Evolutionary conservation across 2,888 invertebrate genomes (phyloP).

Genomic region (Tanytarsus gracilentus): DNA sequence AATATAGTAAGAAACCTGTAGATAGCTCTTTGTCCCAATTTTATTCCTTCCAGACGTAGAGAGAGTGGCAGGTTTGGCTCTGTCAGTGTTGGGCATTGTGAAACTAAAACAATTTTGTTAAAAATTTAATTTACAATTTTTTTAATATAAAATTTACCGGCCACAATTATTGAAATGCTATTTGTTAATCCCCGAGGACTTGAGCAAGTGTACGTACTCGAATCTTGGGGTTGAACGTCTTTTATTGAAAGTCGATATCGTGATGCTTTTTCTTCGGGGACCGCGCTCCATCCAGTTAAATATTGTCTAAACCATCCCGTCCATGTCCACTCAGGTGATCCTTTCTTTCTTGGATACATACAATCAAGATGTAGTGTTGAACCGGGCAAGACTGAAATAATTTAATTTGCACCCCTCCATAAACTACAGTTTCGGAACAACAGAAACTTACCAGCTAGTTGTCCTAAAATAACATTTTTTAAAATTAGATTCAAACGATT

Average conservation of each 20-base stretch:
- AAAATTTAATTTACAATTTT: neutral
- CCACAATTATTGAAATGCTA: constrained; percentile 49
- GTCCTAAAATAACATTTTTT: no score
- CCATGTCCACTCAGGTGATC: constrained; percentile 84
- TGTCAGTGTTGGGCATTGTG: constrained; percentile 55
- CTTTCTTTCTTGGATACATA: constrained; percentile 62
- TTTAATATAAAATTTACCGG: constrained; percentile 58
- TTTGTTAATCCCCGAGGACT: constrained; percentile 60
- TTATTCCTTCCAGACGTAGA: constrained; percentile 65
- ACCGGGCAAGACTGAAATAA: constrained; percentile 70
- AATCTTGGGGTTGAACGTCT: constrained; percentile 73
- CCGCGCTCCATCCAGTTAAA: constrained; percentile 51
- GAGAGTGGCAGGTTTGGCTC: constrained; percentile 54
- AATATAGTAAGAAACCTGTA: constrained; percentile 34
- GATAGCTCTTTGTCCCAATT: constrained; percentile 62
- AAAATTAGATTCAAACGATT: no score
- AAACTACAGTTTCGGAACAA: no score
- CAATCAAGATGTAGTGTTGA: constrained; percentile 75
- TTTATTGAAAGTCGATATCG: constrained; percentile 73
- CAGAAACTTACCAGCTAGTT: no score
- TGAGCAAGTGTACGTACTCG: constrained; percentile 76
- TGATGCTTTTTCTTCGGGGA: constrained; percentile 58
- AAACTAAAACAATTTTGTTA: constrained; percentile 45
- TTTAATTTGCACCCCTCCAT: no score
- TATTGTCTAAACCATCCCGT: constrained; percentile 71